phyloP scores from a whole-genome alignment of 1,140 invertebrate species.

The Drosophila tropicalis region DNA sequence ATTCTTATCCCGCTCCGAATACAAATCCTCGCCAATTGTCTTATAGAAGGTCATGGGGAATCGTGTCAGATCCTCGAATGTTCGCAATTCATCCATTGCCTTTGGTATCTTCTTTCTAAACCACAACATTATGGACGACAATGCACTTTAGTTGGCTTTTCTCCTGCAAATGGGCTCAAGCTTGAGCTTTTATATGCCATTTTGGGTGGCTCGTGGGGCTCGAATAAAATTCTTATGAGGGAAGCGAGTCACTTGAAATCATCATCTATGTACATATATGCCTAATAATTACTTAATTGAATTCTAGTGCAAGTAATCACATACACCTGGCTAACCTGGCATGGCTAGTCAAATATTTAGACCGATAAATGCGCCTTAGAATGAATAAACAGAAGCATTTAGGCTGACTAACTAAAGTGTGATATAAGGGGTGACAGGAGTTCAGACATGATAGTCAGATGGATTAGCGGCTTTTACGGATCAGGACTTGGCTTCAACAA shows the following conservation, averaged over 20 bases:
- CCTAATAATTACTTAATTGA: constrained; percentile 50
- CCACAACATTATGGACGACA: constrained; percentile 39
- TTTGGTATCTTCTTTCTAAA: constrained; percentile 30
- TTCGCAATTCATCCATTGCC: constrained; percentile 30
- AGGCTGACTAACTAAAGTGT: too few relatives aligned
- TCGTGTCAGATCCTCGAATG: constrained; percentile 62
- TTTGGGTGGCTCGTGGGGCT: neutral
- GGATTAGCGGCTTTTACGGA: too few relatives aligned
- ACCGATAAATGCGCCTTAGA: too few relatives aligned
- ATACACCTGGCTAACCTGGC: constrained; percentile 51
- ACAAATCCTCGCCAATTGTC: constrained; percentile 73
- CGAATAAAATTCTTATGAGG: constrained; percentile 65
- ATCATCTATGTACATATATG: neutral
- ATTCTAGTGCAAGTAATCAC: constrained; percentile 43
- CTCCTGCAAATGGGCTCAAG: neutral
- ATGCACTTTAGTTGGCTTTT: neutral
- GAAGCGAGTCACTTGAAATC: constrained; percentile 27
- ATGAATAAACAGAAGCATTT: too few relatives aligned
- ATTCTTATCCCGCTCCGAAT: constrained; percentile 61
- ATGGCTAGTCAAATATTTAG: constrained; percentile 52
- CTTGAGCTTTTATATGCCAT: constrained; percentile 40
- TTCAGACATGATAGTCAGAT: too few relatives aligned
- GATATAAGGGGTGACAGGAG: too few relatives aligned
- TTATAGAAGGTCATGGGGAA: constrained; percentile 68
- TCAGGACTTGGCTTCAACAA: too few relatives aligned